A percentile compares a stretch with the other conserved stretches of the same genome.
phyloP scores from a whole-genome alignment of 2,113 vertebrate genomes.

The Crotalus horridus region DNA sequence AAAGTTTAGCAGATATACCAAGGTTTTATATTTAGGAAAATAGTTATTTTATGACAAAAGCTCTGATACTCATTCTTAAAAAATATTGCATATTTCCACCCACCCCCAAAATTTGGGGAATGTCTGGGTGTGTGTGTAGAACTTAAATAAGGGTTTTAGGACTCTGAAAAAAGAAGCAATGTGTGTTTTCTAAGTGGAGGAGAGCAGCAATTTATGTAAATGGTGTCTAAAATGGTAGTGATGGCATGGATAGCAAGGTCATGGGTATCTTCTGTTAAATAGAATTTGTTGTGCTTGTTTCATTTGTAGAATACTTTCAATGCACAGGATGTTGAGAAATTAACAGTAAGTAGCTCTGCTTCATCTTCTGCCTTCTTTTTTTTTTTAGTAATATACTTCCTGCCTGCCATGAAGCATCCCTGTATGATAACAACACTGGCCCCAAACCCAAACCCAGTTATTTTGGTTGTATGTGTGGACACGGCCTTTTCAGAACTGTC shows the following conservation, averaged over 20 bases:
- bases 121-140: neutral
- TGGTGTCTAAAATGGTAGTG: neutral
- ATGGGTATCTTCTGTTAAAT: too few relatives aligned
- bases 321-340: rapidly evolving
- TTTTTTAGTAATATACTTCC: neutral
- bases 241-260: too few relatives aligned
- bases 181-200: too few relatives aligned
- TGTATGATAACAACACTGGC: too few relatives aligned
- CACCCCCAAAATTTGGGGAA: neutral
- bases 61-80: neutral
- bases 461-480: too few relatives aligned
- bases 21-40: neutral
- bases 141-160: neutral
- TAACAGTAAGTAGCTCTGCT: neutral
- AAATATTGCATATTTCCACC: neutral
- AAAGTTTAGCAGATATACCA: neutral
- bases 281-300: neutral
- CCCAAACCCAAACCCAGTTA: too few relatives aligned
- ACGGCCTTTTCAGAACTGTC: too few relatives aligned
- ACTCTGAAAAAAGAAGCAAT: neutral
- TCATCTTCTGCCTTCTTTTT: neutral
- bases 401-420: neutral
- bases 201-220: neutral
- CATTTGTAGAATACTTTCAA: neutral
- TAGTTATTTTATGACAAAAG: neutral